Percentiles rank a stretch among this genome's conserved stretches.
phyloP scores from a whole-genome alignment of 2,797 vertebrate species.

The Sciurus vulgaris region DNA sequence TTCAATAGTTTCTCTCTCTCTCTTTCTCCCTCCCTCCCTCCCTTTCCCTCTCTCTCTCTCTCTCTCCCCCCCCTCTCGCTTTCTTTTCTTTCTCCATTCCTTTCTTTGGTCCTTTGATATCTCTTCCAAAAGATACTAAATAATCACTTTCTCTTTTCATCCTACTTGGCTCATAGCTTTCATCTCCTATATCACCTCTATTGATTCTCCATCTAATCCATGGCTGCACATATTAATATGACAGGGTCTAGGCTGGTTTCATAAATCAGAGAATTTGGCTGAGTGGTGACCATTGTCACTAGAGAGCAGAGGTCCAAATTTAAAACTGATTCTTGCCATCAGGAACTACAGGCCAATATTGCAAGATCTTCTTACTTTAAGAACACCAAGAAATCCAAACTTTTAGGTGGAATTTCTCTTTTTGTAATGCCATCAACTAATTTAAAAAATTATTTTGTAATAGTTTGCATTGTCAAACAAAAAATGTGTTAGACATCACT shows the following conservation, averaged over 20 bases:
- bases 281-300: not conserved
- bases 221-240: not conserved
- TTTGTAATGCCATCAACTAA: constrained; percentile 11
- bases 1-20: not conserved
- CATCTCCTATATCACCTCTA: not conserved
- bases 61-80: not conserved
- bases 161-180: not conserved
- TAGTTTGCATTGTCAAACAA: constrained; percentile 3
- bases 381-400: constrained; percentile 1
- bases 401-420: not conserved
- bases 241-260: not conserved
- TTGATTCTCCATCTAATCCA: not conserved
- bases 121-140: constrained; percentile 23
- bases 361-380: not conserved
- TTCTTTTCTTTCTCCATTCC: not conserved
- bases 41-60: not conserved
- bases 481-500: constrained; percentile 60
- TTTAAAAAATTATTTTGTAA: constrained; percentile 69
- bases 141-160: not conserved
- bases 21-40: too few relatives aligned
- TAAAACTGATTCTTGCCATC: not conserved
- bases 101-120: not conserved
- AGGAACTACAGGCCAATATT: not conserved
- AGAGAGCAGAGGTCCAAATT: not conserved
- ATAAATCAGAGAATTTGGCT: not conserved